Evolutionary conservation across 1,140 invertebrate species (phyloP).

Genomic region (Brachionus asplanchnoidis): DNA sequence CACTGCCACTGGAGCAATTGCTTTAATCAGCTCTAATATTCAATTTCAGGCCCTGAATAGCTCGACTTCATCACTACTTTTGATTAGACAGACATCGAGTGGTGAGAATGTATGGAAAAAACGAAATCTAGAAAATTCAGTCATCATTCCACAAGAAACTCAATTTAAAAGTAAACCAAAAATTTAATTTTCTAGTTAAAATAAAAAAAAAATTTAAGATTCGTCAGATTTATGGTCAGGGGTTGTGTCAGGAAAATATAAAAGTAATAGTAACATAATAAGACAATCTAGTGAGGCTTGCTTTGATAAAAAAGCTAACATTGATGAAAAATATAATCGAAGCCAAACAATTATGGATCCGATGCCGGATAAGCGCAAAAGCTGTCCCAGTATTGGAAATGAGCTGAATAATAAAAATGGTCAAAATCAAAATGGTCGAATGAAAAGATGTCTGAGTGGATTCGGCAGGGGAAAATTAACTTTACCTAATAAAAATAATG

Average conservation of each 20-base stretch:
- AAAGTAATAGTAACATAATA: background rate
- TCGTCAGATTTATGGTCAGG: constrained; percentile 39
- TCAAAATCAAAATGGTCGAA: background rate
- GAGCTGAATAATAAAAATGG: background rate
- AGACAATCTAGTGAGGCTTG: background rate
- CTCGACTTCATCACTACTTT: background rate
- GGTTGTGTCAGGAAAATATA: constrained; percentile 18
- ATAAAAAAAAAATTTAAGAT: background rate
- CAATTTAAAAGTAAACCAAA: constrained; percentile 26
- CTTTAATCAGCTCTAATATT: constrained; percentile 22
- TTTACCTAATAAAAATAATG: background rate
- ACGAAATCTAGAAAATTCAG: constrained; percentile 25
- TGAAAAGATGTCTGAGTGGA: background rate
- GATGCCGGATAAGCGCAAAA: background rate
- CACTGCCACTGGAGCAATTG: constrained; percentile 7
- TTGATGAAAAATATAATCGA: background rate
- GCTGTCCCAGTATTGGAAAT: background rate
- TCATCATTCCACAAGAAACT: background rate
- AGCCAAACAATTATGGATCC: background rate
- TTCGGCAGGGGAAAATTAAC: background rate
- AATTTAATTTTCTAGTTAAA: background rate
- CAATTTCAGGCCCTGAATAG: constrained; percentile 14
- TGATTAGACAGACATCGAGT: background rate
- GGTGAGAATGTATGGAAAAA: constrained; percentile 36
- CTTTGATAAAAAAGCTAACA: background rate